phyloP scores from a whole-genome alignment of 1,140 invertebrate species.

The Mactra quadrangularis region DNA sequence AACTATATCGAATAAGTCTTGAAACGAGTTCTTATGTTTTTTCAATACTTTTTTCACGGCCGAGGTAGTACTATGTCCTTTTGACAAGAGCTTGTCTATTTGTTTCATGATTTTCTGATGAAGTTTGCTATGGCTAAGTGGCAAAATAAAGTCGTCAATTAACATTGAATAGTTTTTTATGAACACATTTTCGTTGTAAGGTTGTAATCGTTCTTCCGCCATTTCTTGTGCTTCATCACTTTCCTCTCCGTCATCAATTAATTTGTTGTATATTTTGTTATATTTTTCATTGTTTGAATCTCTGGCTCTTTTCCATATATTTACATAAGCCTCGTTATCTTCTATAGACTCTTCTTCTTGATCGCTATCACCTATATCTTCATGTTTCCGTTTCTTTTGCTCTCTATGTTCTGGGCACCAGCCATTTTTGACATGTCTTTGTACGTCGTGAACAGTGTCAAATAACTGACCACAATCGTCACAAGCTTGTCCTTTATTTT shows the following conservation, averaged over 20 bases:
- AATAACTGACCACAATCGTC: constrained; percentile 41
- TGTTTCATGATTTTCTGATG: constrained; percentile 10
- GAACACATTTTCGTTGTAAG: background rate
- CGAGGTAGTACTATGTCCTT: constrained; percentile 1
- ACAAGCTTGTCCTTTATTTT: constrained; percentile 17
- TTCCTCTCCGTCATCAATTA: background rate
- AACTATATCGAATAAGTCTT: constrained; percentile 20
- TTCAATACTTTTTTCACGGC: constrained; percentile 3
- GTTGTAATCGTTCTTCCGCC: constrained; percentile 1
- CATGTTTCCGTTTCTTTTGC: constrained; percentile 4
- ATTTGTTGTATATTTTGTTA: constrained; percentile 47
- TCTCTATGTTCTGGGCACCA: constrained; percentile 37
- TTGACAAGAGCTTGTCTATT: constrained; percentile 14
- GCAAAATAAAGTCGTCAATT: constrained; percentile 12
- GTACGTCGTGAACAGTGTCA: constrained; percentile 21
- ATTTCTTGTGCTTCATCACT: constrained; percentile 13
- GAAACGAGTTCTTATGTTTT: constrained; percentile 6
- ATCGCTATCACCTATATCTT: background rate
- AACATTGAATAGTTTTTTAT: background rate
- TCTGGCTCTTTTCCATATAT: constrained; percentile 15
- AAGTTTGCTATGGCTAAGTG: constrained; percentile 4
- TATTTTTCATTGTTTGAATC: background rate
- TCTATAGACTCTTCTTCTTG: background rate
- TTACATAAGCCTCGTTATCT: constrained; percentile 4
- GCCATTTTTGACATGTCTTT: constrained; percentile 38